Conservation (phyloP, 2,888 invertebrate genomes). For the Drosophila affinis region DNA sequence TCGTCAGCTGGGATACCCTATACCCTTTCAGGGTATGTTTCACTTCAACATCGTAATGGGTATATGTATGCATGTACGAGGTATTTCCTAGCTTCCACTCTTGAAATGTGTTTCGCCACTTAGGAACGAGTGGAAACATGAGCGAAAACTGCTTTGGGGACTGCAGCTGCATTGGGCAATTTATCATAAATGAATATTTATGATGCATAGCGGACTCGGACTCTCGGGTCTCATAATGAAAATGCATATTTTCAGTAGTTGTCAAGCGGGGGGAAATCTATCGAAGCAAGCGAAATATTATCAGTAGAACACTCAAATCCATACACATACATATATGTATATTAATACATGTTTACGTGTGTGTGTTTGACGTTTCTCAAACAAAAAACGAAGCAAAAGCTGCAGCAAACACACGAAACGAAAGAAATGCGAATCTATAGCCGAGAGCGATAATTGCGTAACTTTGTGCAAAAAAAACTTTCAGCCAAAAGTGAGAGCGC, state of each 20-base stretch:
- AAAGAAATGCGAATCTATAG: conserved; percentile 30
- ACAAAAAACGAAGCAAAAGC: conserved; percentile 38
- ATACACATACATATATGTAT: conserved; percentile 1
- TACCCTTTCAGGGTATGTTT: neutral
- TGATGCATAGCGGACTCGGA: conserved; percentile 1
- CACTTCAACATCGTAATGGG: too few species aligned
- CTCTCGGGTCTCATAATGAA: conserved; percentile 49
- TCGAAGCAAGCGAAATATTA: conserved; percentile 47
- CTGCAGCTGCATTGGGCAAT: conserved; percentile 25
- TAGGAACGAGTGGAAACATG: neutral
- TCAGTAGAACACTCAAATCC: conserved; percentile 43
- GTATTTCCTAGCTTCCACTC: neutral
- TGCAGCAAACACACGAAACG: conserved; percentile 41
- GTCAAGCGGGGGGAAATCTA: conserved; percentile 49
- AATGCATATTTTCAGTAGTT: conserved; percentile 52
- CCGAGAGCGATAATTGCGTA: conserved; percentile 70
- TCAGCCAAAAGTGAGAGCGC: conserved; percentile 19
- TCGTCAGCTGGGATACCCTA: neutral
- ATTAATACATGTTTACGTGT: conserved; percentile 9
- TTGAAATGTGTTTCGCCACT: neutral
- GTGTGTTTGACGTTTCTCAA: conserved; percentile 30
- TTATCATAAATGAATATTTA: conserved; percentile 46
- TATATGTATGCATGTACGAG: too few species aligned
- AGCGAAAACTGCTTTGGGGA: conserved; percentile 14
- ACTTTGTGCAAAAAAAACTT: conserved; percentile 52